These are phyloP conservation scores for Sabatieria punctata DNA, from an alignment of 2,888 invertebrate species.

Conservation along the genomic window DNA sequence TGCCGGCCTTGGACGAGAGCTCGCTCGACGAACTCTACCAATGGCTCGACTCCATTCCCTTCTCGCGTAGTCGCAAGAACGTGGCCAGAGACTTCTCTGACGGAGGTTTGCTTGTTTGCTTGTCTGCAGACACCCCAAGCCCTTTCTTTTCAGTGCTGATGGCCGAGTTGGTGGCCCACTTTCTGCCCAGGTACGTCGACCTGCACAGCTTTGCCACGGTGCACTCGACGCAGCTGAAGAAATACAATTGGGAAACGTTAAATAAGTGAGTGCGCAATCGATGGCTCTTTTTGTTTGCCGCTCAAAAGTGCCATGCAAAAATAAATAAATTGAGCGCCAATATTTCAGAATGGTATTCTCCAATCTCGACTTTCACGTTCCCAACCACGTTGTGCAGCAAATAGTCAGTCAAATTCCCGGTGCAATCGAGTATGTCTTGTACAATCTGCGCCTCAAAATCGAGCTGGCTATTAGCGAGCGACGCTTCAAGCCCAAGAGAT, in stretches of 20 bases:
- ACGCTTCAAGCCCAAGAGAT: background rate
- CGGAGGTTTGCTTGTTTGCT: slow-evolving; percentile 27
- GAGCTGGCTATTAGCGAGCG: slow-evolving; percentile 6
- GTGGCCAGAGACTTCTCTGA: slow-evolving; percentile 36
- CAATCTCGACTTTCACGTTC: slow-evolving; percentile 11
- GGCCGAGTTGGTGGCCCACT: slow-evolving; percentile 34
- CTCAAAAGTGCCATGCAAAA: too few relatives aligned
- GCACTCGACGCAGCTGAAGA: slow-evolving; percentile 29
- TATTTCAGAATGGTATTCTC: slow-evolving; percentile 15
- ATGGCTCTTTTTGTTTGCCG: too few relatives aligned
- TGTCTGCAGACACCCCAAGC: too few relatives aligned
- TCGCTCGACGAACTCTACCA: slow-evolving; percentile 32
- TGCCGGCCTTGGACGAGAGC: slow-evolving; percentile 21
- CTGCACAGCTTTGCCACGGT: slow-evolving; percentile 33
- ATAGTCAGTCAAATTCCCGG: slow-evolving; percentile 11
- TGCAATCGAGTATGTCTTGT: slow-evolving; percentile 11
- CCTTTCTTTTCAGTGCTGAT: slow-evolving; percentile 32
- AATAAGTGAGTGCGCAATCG: slow-evolving; percentile 31
- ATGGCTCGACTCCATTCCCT: slow-evolving; percentile 34
- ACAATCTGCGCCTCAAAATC: slow-evolving; percentile 4
- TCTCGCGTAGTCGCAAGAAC: slow-evolving; percentile 34
- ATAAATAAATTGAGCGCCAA: too few relatives aligned
- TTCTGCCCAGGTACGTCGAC: slow-evolving; percentile 32
- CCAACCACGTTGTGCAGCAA: slow-evolving; percentile 8
- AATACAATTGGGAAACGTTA: slow-evolving; percentile 34